Base-by-base conservation (phyloP, 2,888 invertebrate species). In the Periphyllus acericola region DNA sequence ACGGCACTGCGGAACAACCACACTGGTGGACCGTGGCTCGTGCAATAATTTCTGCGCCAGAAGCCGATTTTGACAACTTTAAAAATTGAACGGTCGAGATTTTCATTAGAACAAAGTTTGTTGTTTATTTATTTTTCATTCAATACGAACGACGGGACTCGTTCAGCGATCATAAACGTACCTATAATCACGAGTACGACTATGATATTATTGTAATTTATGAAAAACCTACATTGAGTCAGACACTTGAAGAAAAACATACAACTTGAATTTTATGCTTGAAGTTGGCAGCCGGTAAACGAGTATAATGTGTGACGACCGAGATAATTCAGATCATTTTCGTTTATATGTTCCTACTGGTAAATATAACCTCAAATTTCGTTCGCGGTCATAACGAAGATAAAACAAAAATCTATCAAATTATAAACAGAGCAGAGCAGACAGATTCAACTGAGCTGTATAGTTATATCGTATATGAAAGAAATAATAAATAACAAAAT, bases 281-380 rank as follows among this genome's bases (percentile, higher is more conserved):
- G 74, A 74, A 74, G 74, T 74, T 74, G 21, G 74, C 36, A 36
- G 21, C 74, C 74, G 34, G 36, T 36, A 36, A 21, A 21, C 25
- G 52, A 52, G 52, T 52, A 19, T 21, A 25, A 60, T 71, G 32
- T 29, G 6, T 36, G 29, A 29, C 21, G 25, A 29, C 32, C 32
- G 71, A 17, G 55, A 14, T 60, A 55, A 52, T 29, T 76, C 21
- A 0, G 8, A 46, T 46, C 8, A 19, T 68, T 76, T 46, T 85
- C 19, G 85, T 85, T 68, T 25, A n/a, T 46, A 85, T n/a, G 52
- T 85, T 85, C 29, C 0, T 52, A 6, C 14, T 17, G 6, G 71
- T 85, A 78, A 85, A 78, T 19, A 78, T 85, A 85, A 85, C 85
- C 85, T 85, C 34, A 78, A 85, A 68, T 66, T 8, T n/a, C 8